A percentile compares a stretch with the other conserved stretches of the same genome.
Evolutionary conservation across 2,888 invertebrate species (phyloP).

Genomic region (Pedicia rivosa): DNA sequence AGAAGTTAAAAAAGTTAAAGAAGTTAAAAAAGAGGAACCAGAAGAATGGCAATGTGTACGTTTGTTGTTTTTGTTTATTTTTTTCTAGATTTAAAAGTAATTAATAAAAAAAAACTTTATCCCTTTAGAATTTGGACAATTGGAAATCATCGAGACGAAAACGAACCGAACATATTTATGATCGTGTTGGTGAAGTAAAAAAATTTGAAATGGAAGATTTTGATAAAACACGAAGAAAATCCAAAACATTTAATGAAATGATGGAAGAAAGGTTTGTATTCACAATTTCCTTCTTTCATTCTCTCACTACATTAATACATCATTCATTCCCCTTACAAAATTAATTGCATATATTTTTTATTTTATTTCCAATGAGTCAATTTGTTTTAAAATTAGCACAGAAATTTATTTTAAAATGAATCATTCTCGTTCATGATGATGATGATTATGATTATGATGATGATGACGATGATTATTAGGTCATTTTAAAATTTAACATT

Average conservation of each 20-base stretch:
- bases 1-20: constrained; percentile 68
- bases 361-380: too few species aligned
- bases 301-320: too few species aligned
- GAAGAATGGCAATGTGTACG: constrained; percentile 88
- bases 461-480: too few species aligned
- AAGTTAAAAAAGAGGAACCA: constrained; percentile 64
- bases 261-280: constrained; percentile 64
- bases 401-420: too few species aligned
- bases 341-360: too few species aligned
- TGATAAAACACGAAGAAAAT: constrained; percentile 55
- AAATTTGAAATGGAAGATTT: constrained; percentile 67
- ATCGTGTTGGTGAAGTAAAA: constrained; percentile 77
- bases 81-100: background rate
- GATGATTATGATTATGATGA: too few species aligned
- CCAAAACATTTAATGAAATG: constrained; percentile 91
- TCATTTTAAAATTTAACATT: too few species aligned
- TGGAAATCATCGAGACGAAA: constrained; percentile 89
- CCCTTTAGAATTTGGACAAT: constrained; percentile 68
- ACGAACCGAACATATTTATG: constrained; percentile 80
- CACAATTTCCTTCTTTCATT: background rate
- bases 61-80: constrained; percentile 10
- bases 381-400: too few species aligned
- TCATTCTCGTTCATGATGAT: too few species aligned
- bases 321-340: too few species aligned
- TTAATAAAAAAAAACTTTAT: constrained; percentile 8